Conservation (phyloP, 2,113 vertebrate species). For the Paraplagusia blochii region DNA sequence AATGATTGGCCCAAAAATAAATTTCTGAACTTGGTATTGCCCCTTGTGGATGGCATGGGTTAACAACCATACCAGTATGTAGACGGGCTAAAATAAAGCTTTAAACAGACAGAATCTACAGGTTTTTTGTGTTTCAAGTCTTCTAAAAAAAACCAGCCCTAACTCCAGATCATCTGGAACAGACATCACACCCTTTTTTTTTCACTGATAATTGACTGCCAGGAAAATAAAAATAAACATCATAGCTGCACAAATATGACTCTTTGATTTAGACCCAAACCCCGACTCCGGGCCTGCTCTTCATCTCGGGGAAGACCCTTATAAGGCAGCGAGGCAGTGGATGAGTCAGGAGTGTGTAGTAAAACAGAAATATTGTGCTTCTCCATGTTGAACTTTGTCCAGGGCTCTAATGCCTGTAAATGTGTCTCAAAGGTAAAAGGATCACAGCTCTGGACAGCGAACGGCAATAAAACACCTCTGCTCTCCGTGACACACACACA, state of each 20-base stretch:
- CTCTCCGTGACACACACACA: constrained; percentile 30
- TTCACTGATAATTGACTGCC: constrained; percentile 48
- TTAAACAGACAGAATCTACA: constrained; percentile 51
- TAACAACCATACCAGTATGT: no score
- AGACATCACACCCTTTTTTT: constrained; percentile 49
- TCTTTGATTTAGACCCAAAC: constrained; percentile 63
- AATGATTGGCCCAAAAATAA: no score
- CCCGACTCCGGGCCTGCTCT: constrained; percentile 55
- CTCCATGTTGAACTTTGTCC: constrained; percentile 58
- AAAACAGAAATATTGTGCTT: constrained; percentile 61
- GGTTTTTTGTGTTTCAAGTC: constrained; percentile 54
- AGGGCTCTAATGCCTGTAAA: constrained; percentile 60
- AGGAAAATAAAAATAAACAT: constrained; percentile 60
- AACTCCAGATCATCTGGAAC: constrained; percentile 58
- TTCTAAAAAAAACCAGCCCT: constrained; percentile 54
- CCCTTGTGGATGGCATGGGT: no score
- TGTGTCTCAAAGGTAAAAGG: constrained; percentile 55
- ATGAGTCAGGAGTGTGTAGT: constrained; percentile 54
- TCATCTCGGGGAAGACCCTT: constrained; percentile 60
- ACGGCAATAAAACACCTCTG: constrained; percentile 47
- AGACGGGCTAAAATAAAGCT: not conserved
- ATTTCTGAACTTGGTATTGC: no score
- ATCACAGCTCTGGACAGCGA: constrained; percentile 50
- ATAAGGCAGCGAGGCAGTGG: constrained; percentile 48
- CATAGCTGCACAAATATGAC: constrained; percentile 56